Evolutionary conservation across 2,113 vertebrate species (phyloP).

Genomic region (Stigmatopora nigra): DNA sequence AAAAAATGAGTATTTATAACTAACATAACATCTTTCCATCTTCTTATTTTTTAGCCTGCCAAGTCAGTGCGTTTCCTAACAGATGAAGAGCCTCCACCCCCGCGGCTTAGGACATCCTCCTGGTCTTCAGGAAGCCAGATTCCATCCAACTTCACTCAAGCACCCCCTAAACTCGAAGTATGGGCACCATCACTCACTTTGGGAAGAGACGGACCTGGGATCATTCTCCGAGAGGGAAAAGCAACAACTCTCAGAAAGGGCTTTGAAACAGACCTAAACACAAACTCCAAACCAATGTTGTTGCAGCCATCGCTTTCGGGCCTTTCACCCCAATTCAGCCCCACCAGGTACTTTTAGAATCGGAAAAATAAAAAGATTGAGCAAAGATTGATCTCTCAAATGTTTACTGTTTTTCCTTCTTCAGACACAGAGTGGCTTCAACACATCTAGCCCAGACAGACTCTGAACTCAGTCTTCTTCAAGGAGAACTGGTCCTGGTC

Average conservation of each 20-base stretch:
- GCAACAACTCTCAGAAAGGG: slow-evolving; percentile 69
- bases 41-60: slow-evolving; percentile 60
- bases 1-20: neutral
- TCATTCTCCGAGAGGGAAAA: slow-evolving; percentile 75
- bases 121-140: slow-evolving; percentile 62
- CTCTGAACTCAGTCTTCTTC: slow-evolving; percentile 67
- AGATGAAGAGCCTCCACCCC: slow-evolving; percentile 72
- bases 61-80: slow-evolving; percentile 90
- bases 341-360: slow-evolving; percentile 56
- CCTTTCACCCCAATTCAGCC: slow-evolving; percentile 71
- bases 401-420: neutral
- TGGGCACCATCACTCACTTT: slow-evolving; percentile 64
- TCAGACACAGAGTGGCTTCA: slow-evolving; percentile 63
- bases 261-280: slow-evolving; percentile 54
- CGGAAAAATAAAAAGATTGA: neutral
- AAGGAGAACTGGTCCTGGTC: slow-evolving; percentile 70
- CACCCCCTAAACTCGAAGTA: slow-evolving; percentile 61
- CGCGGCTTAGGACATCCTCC: slow-evolving; percentile 64
- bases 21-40: neutral
- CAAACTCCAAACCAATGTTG: slow-evolving; percentile 39
- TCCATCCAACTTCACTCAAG: slow-evolving; percentile 21
- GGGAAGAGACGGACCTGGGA: slow-evolving; percentile 73
- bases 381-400: neutral
- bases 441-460: slow-evolving; percentile 66
- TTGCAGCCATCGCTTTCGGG: slow-evolving; percentile 51